Conservation (phyloP, 2,888 invertebrate genomes). For the Drosophila ezoana region DNA sequence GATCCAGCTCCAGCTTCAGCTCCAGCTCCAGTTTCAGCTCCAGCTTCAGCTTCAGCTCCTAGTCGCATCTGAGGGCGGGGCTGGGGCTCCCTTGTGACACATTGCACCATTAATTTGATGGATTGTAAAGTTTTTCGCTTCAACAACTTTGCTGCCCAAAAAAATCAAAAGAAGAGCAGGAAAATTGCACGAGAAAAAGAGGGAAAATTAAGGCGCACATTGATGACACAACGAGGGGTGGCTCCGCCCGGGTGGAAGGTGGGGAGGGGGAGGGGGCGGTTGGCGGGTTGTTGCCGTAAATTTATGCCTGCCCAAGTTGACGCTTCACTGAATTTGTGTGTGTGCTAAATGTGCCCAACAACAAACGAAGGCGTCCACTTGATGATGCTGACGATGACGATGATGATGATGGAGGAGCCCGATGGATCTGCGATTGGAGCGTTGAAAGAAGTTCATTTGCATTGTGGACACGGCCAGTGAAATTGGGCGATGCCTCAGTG, state of each 20-base stretch:
- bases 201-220: conserved; percentile 65
- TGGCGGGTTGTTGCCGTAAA: conserved; percentile 61
- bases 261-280: conserved; percentile 3
- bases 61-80: not conserved
- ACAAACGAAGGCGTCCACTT: conserved; percentile 33
- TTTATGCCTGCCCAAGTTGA: conserved; percentile 72
- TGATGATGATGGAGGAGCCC: conserved; percentile 15
- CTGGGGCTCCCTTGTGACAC: conserved; percentile 67
- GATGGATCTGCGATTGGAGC: conserved; percentile 28
- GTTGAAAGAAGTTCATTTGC: conserved; percentile 74
- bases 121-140: conserved; percentile 80
- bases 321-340: conserved; percentile 76
- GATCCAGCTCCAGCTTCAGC: conserved; percentile 10
- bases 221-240: conserved; percentile 21
- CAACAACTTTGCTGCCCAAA: conserved; percentile 58
- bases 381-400: conserved; percentile 22
- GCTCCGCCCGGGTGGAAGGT: not conserved
- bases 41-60: conserved; percentile 18
- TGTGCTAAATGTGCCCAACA: conserved; percentile 49
- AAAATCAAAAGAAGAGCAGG: conserved; percentile 26
- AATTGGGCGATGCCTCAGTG: conserved; percentile 63
- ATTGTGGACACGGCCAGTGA: conserved; percentile 67
- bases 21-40: conserved; percentile 9
- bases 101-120: conserved; percentile 81
- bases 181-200: conserved; percentile 54